Conservation (phyloP, 2,113 vertebrate genomes). For the Nettapus auritus region DNA sequence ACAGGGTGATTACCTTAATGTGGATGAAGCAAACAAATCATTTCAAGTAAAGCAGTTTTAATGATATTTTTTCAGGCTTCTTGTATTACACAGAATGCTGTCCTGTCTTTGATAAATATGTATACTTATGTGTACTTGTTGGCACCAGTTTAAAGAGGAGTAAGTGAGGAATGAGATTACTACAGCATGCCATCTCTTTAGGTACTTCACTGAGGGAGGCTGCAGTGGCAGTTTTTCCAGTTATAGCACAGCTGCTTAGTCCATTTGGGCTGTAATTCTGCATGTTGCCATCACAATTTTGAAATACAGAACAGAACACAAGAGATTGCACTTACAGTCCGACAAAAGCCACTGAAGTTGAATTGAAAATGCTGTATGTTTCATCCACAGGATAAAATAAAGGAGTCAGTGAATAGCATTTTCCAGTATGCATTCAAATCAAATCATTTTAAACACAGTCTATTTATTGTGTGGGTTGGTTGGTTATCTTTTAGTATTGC, state of each 20-base stretch:
- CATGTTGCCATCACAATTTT: background rate
- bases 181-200: background rate
- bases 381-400: background rate
- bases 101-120: conserved; percentile 20
- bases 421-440: background rate
- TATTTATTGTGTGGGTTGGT: background rate
- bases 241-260: background rate
- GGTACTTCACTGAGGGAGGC: background rate
- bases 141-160: background rate
- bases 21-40: conserved; percentile 55
- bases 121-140: background rate
- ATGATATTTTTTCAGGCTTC: conserved; percentile 25
- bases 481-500: background rate
- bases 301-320: background rate
- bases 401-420: background rate
- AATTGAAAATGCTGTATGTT: background rate
- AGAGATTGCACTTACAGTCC: background rate
- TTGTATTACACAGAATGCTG: conserved; percentile 32
- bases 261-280: background rate
- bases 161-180: background rate
- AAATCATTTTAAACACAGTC: background rate
- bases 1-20: conserved; percentile 19
- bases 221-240: background rate
- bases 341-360: background rate
- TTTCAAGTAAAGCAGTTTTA: conserved; percentile 65